A percentile compares a stretch with the other conserved stretches of the same genome.
Evolutionary conservation across 2,888 invertebrate species (phyloP).

Genomic region (Zelleria hepariella): DNA sequence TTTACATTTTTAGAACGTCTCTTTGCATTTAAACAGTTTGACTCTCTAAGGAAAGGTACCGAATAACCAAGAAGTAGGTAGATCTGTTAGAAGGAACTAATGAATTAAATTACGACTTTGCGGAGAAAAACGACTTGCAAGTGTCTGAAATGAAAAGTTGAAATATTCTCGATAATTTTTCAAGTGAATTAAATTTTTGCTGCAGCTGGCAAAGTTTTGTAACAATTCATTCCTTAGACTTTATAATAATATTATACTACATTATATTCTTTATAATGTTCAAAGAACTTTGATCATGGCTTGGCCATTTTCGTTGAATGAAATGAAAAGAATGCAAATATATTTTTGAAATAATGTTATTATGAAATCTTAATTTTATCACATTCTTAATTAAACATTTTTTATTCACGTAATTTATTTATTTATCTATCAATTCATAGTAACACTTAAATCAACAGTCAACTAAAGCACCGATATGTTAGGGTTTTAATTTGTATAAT

Average conservation of each 20-base stretch:
- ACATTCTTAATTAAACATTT: constrained; percentile 20
- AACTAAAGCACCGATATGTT: constrained; percentile 26
- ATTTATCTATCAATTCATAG: constrained; percentile 19
- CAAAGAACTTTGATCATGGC: too few species aligned
- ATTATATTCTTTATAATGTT: too few species aligned
- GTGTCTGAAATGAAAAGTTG: neutral
- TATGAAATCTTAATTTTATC: constrained; percentile 34
- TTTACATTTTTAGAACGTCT: neutral
- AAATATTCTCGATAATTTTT: neutral
- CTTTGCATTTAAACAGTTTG: neutral
- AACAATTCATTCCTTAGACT: neutral
- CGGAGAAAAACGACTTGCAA: neutral
- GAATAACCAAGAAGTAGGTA: neutral
- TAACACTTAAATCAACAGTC: constrained; percentile 41
- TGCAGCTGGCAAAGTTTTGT: neutral
- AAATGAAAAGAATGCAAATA: neutral
- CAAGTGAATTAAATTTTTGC: neutral
- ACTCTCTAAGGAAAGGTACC: too few species aligned
- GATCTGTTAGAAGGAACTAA: neutral
- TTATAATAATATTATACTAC: too few species aligned
- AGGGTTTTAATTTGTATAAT: constrained; percentile 8
- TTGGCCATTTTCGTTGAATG: too few species aligned
- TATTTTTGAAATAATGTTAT: constrained; percentile 7
- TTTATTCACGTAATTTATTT: neutral
- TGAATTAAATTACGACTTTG: neutral